phyloP scores from a whole-genome alignment of 2,113 vertebrate species.

The Montifringilla adamsi region DNA sequence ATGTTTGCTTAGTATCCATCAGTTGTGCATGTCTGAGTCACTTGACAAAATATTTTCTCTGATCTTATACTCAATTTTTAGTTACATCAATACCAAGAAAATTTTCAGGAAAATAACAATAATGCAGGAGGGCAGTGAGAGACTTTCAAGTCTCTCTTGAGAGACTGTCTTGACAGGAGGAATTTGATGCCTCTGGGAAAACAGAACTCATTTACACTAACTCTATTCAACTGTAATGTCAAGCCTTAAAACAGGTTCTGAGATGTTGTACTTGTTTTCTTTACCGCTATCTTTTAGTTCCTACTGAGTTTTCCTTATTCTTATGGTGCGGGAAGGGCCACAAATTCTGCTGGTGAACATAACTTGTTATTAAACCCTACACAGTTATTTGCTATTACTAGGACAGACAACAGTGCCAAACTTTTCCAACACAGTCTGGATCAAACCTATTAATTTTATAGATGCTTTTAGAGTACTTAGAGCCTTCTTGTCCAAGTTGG shows the following conservation, averaged over 20 bases:
- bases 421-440: neutral
- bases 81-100: neutral
- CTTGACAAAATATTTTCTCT: constrained; percentile 57
- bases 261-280: neutral
- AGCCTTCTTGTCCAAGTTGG: neutral
- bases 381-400: neutral
- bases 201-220: constrained; percentile 33
- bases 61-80: constrained; percentile 36
- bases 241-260: neutral
- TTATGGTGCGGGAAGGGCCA: neutral
- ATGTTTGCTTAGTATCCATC: constrained; percentile 15
- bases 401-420: neutral
- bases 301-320: neutral
- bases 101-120: constrained; percentile 39
- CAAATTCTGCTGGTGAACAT: neutral
- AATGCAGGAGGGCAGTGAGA: constrained; percentile 19
- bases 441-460: neutral
- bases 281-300: neutral
- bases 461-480: neutral
- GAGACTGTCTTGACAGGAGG: constrained; percentile 38
- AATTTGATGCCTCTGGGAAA: constrained; percentile 49
- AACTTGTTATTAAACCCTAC: neutral
- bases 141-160: constrained; percentile 2
- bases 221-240: neutral
- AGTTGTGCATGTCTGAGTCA: constrained; percentile 42